phyloP scores from a whole-genome alignment of 2,797 vertebrate species.

The Alouatta caraya region DNA sequence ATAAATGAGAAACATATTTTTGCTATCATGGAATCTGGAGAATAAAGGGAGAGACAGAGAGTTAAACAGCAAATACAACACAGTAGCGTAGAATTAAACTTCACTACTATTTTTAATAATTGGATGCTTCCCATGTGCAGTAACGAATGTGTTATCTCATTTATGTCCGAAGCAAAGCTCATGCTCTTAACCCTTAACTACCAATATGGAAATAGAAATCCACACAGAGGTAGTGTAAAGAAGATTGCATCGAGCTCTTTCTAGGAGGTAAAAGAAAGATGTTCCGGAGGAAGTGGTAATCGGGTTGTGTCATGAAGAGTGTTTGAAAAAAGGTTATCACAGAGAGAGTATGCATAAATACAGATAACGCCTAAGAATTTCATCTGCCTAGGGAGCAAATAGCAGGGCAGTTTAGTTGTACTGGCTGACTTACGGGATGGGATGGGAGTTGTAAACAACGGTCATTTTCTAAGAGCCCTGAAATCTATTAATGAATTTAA shows the following conservation, averaged over 20 bases:
- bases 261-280: background rate
- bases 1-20: background rate
- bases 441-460: background rate
- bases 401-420: background rate
- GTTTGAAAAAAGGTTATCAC: background rate
- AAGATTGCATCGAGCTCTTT: background rate
- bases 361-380: background rate
- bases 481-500: background rate
- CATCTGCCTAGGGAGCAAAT: background rate
- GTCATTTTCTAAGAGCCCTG: background rate
- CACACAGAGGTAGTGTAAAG: background rate
- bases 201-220: background rate
- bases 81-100: background rate
- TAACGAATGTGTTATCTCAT: background rate
- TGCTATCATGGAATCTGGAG: background rate
- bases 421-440: background rate
- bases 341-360: background rate
- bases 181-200: background rate
- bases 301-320: background rate
- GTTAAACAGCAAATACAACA: background rate
- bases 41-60: background rate
- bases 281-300: background rate
- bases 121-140: background rate
- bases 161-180: background rate
- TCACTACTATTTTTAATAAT: background rate